Percentiles rank a stretch among this genome's conserved stretches.
Conservation (phyloP, 2,888 invertebrate genomes). For the Sesamia inferens region DNA sequence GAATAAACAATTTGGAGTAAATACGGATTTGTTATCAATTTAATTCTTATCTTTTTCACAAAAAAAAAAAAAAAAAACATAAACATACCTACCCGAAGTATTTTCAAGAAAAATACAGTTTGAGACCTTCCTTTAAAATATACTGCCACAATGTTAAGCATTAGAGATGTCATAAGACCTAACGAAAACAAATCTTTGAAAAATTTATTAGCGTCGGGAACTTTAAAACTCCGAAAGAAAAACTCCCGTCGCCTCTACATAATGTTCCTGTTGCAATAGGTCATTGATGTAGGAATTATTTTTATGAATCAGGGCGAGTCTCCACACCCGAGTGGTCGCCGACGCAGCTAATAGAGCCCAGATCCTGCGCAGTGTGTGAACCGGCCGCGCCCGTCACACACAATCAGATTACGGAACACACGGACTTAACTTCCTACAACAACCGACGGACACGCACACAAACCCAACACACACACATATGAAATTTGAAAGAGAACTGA, state of each 20-base stretch:
- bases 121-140: neutral
- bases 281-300: constrained; percentile 64
- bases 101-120: neutral
- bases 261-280: constrained; percentile 24
- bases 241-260: constrained; percentile 42
- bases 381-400: constrained; percentile 74
- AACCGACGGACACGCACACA: constrained; percentile 28
- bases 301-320: constrained; percentile 78
- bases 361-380: constrained; percentile 87
- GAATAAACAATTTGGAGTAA: neutral
- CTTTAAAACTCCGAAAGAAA: constrained; percentile 24
- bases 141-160: neutral
- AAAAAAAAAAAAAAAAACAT: too few species aligned
- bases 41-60: too few species aligned
- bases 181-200: constrained; percentile 22
- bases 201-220: constrained; percentile 22
- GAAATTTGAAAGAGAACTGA: constrained; percentile 25
- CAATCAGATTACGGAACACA: constrained; percentile 37
- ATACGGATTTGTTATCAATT: neutral
- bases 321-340: constrained; percentile 81
- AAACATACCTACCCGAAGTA: too few species aligned
- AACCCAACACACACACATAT: neutral
- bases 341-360: constrained; percentile 88
- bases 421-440: constrained; percentile 34
- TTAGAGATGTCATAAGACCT: constrained; percentile 1